These are phyloP conservation scores for Brachyopa scutellaris DNA, from an alignment of 2,888 invertebrate species.

Conservation along the genomic window DNA sequence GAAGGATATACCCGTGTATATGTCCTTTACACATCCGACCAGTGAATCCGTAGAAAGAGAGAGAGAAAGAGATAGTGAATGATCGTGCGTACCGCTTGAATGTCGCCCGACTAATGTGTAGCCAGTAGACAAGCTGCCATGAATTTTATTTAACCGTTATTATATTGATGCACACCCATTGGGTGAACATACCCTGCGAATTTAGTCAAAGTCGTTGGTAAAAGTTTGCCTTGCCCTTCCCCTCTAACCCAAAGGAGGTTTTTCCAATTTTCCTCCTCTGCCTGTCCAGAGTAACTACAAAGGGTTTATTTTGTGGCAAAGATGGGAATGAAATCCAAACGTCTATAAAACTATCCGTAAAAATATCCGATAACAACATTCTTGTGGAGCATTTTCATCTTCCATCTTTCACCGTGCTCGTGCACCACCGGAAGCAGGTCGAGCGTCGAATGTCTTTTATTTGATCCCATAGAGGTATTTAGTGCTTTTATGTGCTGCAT, in stretches of 20 bases:
- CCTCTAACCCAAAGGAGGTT: too few species aligned
- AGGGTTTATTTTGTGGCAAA: neutral
- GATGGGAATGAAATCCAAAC: conserved; percentile 14
- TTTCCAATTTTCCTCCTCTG: too few species aligned
- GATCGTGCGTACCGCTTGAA: neutral
- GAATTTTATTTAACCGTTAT: conserved; percentile 23
- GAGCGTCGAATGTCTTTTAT: conserved; percentile 31
- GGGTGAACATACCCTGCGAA: neutral
- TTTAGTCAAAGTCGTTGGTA: conserved; percentile 16
- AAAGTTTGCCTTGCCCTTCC: too few species aligned
- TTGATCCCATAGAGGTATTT: conserved; percentile 46
- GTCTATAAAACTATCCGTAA: conserved; percentile 48
- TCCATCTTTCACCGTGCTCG: neutral
- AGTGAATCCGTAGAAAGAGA: too few species aligned
- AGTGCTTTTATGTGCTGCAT: conserved; percentile 26
- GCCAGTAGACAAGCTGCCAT: conserved; percentile 5
- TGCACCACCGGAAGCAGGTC: neutral
- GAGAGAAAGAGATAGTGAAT: neutral
- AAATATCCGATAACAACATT: conserved; percentile 64
- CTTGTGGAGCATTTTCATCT: conserved; percentile 28
- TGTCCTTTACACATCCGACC: conserved; percentile 12
- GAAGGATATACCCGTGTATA: conserved; percentile 33
- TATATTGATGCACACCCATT: conserved; percentile 10
- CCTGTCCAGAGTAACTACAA: too few species aligned
- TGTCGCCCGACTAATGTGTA: conserved; percentile 24